Evolutionary conservation across 2,888 invertebrate genomes (phyloP).

Genomic region (Caradrina kadenii): DNA sequence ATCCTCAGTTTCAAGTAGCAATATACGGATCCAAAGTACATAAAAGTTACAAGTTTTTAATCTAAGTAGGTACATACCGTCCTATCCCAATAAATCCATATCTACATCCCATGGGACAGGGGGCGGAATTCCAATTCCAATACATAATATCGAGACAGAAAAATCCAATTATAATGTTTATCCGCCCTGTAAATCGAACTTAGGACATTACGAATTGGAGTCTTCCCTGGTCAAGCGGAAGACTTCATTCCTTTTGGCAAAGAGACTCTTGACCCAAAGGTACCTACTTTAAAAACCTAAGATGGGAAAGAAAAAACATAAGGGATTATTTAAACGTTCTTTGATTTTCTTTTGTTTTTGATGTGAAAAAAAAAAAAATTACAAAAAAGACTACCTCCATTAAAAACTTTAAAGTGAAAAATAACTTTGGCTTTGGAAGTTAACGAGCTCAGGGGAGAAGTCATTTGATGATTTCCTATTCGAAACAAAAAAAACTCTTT

Average conservation of each 20-base stretch:
- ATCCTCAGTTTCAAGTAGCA: too few relatives aligned
- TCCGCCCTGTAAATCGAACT: slow-evolving; percentile 33
- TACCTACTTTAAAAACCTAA: neutral
- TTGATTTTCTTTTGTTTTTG: neutral
- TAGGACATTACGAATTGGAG: slow-evolving; percentile 5
- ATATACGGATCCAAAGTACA: neutral
- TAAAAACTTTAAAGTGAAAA: too few relatives aligned
- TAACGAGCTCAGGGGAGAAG: too few relatives aligned
- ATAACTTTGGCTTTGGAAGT: too few relatives aligned
- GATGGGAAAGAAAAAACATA: neutral
- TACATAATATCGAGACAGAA: slow-evolving; percentile 46
- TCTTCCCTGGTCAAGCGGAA: slow-evolving; percentile 12
- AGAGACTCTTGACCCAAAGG: slow-evolving; percentile 6
- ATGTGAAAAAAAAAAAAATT: too few relatives aligned
- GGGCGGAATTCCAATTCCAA: slow-evolving; percentile 41
- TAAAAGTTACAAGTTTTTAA: neutral
- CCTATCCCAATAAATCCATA: neutral
- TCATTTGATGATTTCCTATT: too few relatives aligned
- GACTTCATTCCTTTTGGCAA: slow-evolving; percentile 17
- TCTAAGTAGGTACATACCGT: neutral
- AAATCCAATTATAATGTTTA: slow-evolving; percentile 60
- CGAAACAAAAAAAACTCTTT: too few relatives aligned
- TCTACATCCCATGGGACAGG: slow-evolving; percentile 24
- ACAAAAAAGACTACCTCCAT: too few relatives aligned
- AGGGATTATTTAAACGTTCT: neutral